phyloP scores from a whole-genome alignment of 2,113 vertebrate genomes.

The Verasper variegatus region DNA sequence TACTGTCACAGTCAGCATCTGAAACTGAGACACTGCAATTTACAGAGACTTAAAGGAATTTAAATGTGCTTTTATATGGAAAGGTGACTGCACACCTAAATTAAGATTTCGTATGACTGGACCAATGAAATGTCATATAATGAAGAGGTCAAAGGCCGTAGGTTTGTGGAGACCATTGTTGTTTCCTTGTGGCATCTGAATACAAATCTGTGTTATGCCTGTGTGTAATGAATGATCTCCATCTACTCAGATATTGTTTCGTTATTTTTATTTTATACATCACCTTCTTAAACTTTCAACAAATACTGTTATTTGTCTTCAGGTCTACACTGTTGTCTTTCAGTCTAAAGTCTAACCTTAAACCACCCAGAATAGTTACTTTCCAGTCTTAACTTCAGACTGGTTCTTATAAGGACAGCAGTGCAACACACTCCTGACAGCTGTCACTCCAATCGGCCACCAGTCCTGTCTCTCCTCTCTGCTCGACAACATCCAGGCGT shows the following conservation, averaged over 20 bases:
- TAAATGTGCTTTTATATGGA: conserved; percentile 10
- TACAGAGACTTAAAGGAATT: too few relatives aligned
- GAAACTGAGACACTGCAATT: too few relatives aligned
- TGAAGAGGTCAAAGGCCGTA: too few relatives aligned
- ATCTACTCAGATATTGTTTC: not conserved
- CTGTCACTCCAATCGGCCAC: conserved; percentile 81
- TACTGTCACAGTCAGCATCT: too few relatives aligned
- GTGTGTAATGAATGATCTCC: not conserved
- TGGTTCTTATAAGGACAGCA: conserved; percentile 45
- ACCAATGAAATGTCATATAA: too few relatives aligned
- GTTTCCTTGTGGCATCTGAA: not conserved
- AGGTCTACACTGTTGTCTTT: too few relatives aligned
- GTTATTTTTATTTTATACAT: too few relatives aligned
- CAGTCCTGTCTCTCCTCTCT: conserved; percentile 64
- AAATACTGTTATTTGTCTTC: too few relatives aligned
- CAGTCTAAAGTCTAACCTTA: not conserved
- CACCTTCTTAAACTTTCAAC: too few relatives aligned
- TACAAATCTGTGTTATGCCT: not conserved
- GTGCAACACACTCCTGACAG: conserved; percentile 59
- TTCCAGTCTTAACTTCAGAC: not conserved
- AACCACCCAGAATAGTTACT: conserved; percentile 10
- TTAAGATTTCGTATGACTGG: too few relatives aligned
- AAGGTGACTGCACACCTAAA: not conserved
- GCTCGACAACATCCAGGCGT: conserved; percentile 63
- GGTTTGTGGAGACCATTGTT: too few relatives aligned